Evolutionary conservation across 2,113 vertebrate genomes (phyloP).

Genomic region (Microcebus tavaratra): DNA sequence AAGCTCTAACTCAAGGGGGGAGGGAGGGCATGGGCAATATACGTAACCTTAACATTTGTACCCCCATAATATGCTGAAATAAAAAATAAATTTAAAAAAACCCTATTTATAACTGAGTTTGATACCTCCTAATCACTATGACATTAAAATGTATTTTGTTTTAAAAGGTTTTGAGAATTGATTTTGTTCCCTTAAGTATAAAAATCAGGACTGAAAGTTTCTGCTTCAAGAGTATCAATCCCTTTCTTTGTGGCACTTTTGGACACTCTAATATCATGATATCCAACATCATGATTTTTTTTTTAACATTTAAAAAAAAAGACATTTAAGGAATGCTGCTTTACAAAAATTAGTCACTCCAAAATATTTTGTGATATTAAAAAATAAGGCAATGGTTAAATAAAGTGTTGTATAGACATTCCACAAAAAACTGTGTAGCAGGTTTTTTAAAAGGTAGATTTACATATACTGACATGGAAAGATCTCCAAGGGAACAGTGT

Average conservation of each 20-base stretch:
- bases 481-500: neutral
- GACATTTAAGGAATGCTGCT: neutral
- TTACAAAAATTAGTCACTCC: conserved; percentile 36
- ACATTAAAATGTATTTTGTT: conserved; percentile 46
- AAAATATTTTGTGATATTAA: conserved; percentile 2
- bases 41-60: too few relatives aligned
- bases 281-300: neutral
- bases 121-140: neutral
- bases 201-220: neutral
- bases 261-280: neutral
- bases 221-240: neutral
- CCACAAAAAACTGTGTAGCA: neutral
- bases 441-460: neutral
- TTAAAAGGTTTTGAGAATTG: conserved; percentile 2
- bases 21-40: too few relatives aligned
- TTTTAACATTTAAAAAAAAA: neutral
- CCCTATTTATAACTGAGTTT: conserved; percentile 20
- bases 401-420: neutral
- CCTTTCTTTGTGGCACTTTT: neutral
- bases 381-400: conserved; percentile 21
- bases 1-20: too few relatives aligned
- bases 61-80: too few relatives aligned
- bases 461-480: neutral
- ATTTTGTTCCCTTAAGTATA: conserved; percentile 5
- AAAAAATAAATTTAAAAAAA: too few relatives aligned